phyloP scores from a whole-genome alignment of 1,140 invertebrate species.

The Pseudoatta argentina region DNA sequence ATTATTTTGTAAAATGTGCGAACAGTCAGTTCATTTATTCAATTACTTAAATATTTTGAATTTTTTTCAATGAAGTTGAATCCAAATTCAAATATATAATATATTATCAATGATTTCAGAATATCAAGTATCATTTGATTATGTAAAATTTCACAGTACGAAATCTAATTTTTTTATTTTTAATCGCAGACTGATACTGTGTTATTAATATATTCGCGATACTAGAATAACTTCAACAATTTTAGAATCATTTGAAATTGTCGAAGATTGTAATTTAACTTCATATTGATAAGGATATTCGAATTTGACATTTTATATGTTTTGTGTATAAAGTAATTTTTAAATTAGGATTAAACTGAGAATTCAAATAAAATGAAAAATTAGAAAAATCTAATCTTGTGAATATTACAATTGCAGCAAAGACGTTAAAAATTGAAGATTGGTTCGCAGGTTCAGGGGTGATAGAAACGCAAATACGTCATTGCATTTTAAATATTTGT shows the following conservation, averaged over 20 bases:
- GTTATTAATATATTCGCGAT: not conserved
- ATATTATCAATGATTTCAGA: not conserved
- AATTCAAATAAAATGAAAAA: not conserved
- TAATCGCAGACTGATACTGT: not conserved
- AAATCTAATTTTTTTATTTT: not conserved
- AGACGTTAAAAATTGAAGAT: not conserved
- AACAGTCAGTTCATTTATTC: not conserved
- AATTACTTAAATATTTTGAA: not conserved
- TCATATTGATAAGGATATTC: not conserved
- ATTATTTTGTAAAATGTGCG: not conserved
- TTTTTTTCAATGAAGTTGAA: not conserved
- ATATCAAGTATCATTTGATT: not conserved
- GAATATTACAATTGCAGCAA: not conserved
- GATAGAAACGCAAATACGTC: constrained; percentile 9
- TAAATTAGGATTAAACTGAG: not conserved
- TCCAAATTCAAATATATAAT: not conserved
- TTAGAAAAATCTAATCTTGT: not conserved
- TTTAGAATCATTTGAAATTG: not conserved
- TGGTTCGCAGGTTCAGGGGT: not conserved
- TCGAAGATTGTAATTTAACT: not conserved
- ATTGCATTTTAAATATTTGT: not conserved
- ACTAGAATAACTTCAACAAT: not conserved
- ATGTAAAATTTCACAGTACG: not conserved
- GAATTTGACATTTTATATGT: not conserved
- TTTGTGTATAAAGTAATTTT: not conserved